These are phyloP conservation scores for Stegana nigrithorax DNA, from an alignment of 2,888 invertebrate genomes.

Conservation along the genomic window DNA sequence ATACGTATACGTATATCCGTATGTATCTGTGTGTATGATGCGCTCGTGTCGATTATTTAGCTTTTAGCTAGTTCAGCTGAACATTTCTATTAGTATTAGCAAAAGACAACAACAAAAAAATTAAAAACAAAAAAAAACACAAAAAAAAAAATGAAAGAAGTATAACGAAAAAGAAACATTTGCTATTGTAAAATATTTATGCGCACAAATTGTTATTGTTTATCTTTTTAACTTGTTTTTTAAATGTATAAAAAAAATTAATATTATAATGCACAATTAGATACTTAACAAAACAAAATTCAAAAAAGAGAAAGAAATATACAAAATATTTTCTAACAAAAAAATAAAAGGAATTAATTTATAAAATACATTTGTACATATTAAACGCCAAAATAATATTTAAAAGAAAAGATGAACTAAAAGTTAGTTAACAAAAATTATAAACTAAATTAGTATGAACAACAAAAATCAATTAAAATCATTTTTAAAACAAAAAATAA, in stretches of 20 bases:
- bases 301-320: background rate
- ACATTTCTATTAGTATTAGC: conserved; percentile 9
- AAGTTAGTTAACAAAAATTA: conserved; percentile 61
- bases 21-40: no score
- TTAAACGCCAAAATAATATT: conserved; percentile 50
- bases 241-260: conserved; percentile 53
- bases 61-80: conserved; percentile 25
- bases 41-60: conserved; percentile 21
- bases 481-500: conserved; percentile 41
- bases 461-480: conserved; percentile 54
- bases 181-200: conserved; percentile 56
- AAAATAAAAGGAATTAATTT: conserved; percentile 12
- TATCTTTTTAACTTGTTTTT: conserved; percentile 49
- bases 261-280: conserved; percentile 12
- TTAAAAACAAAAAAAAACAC: no score
- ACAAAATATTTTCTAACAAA: background rate
- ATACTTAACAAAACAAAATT: conserved; percentile 12
- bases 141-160: no score
- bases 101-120: no score
- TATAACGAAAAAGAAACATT: background rate
- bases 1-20: conserved; percentile 21
- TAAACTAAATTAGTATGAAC: conserved; percentile 55
- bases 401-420: conserved; percentile 27
- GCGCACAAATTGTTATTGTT: conserved; percentile 51
- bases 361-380: conserved; percentile 48